These are phyloP conservation scores for Tridacna gigas DNA, from an alignment of 2,888 invertebrate species.

Conservation along the genomic window DNA sequence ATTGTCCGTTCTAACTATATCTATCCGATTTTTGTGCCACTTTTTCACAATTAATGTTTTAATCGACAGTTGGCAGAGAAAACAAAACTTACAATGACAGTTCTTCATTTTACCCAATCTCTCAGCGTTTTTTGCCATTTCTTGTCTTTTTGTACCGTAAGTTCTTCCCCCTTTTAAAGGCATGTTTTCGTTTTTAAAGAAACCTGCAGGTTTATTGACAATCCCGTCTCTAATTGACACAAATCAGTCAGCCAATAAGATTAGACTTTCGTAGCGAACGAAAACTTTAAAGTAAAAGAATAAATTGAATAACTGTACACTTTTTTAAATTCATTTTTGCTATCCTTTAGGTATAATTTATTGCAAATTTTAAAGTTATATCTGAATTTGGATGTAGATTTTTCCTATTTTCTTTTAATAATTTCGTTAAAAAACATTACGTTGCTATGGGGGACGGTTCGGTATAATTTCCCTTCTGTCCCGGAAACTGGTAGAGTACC, in stretches of 20 bases:
- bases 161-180: constrained; percentile 49
- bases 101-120: constrained; percentile 50
- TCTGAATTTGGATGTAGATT: neutral
- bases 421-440: neutral
- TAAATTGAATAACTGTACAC: neutral
- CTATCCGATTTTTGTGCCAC: neutral
- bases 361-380: neutral
- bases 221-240: constrained; percentile 23
- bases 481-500: no score
- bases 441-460: neutral
- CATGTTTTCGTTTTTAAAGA: constrained; percentile 23
- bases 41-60: neutral
- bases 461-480: no score
- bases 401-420: neutral
- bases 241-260: constrained; percentile 1
- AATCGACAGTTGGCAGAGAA: neutral
- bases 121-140: constrained; percentile 62
- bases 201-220: neutral
- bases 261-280: neutral
- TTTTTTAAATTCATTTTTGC: neutral
- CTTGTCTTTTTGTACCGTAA: constrained; percentile 49
- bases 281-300: neutral
- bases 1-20: neutral
- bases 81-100: constrained; percentile 56
- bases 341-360: neutral